Evolutionary conservation across 2,888 invertebrate genomes (phyloP).

Genomic region (Conistra vaccinii): DNA sequence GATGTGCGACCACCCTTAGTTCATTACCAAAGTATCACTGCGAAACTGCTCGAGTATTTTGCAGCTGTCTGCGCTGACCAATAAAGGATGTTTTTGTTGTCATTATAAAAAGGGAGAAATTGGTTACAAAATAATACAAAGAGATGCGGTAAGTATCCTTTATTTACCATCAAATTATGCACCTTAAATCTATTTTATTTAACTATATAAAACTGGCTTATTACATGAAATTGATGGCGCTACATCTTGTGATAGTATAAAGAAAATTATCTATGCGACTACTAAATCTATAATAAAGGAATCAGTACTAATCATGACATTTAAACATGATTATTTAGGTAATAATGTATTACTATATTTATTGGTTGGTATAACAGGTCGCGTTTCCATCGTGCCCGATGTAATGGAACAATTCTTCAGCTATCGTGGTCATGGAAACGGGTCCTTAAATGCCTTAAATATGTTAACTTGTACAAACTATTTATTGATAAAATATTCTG

Average conservation of each 20-base stretch:
- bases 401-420: slow-evolving; percentile 37
- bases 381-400: slow-evolving; percentile 64
- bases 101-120: background rate
- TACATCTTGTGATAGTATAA: slow-evolving; percentile 68
- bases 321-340: slow-evolving; percentile 64
- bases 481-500: slow-evolving; percentile 26
- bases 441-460: slow-evolving; percentile 29
- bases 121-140: slow-evolving; percentile 70
- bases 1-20: background rate
- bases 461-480: slow-evolving; percentile 37
- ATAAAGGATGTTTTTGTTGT: background rate
- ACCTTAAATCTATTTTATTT: slow-evolving; percentile 83
- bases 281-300: slow-evolving; percentile 71
- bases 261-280: slow-evolving; percentile 65
- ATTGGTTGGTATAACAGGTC: slow-evolving; percentile 58
- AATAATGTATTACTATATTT: slow-evolving; percentile 57
- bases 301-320: slow-evolving; percentile 75
- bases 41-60: background rate
- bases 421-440: slow-evolving; percentile 57
- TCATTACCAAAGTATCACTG: background rate
- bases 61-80: background rate
- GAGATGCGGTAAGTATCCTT: slow-evolving; percentile 81
- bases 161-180: slow-evolving; percentile 87
- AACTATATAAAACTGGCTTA: slow-evolving; percentile 85
- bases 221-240: slow-evolving; percentile 77